phyloP scores from a whole-genome alignment of 2,797 vertebrate species.

The Urocyon cinereoargenteus region DNA sequence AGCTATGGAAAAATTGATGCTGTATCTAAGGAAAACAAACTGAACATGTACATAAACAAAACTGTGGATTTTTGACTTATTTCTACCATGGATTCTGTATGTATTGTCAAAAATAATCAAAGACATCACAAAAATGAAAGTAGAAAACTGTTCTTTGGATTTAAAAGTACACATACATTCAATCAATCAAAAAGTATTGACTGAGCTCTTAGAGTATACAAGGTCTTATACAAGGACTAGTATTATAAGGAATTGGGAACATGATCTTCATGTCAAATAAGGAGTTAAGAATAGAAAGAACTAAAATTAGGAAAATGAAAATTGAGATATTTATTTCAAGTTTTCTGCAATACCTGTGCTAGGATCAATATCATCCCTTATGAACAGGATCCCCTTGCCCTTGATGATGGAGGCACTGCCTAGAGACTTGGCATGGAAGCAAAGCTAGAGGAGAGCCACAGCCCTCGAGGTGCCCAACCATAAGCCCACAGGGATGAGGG shows the following conservation, averaged over 20 bases:
- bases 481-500: not conserved
- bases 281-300: not conserved
- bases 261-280: not conserved
- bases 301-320: not conserved
- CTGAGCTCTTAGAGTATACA: not conserved
- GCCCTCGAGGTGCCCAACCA: not conserved
- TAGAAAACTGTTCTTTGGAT: not conserved
- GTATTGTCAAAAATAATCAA: slow-evolving; percentile 4
- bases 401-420: no score
- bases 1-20: not conserved
- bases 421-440: not conserved
- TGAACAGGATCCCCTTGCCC: not conserved
- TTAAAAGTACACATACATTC: not conserved
- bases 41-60: not conserved
- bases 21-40: not conserved
- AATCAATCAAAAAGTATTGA: not conserved
- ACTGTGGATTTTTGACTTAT: not conserved
- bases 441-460: not conserved
- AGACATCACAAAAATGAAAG: not conserved
- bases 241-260: not conserved
- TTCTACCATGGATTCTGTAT: not conserved
- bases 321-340: not conserved
- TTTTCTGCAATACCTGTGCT: not conserved
- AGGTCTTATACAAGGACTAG: not conserved
- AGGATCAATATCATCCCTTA: accelerated